A percentile compares a stretch with the other conserved stretches of the same genome.
These are phyloP conservation scores for Drosophila meridionalis DNA, from an alignment of 2,888 invertebrate genomes.

Conservation along the genomic window DNA sequence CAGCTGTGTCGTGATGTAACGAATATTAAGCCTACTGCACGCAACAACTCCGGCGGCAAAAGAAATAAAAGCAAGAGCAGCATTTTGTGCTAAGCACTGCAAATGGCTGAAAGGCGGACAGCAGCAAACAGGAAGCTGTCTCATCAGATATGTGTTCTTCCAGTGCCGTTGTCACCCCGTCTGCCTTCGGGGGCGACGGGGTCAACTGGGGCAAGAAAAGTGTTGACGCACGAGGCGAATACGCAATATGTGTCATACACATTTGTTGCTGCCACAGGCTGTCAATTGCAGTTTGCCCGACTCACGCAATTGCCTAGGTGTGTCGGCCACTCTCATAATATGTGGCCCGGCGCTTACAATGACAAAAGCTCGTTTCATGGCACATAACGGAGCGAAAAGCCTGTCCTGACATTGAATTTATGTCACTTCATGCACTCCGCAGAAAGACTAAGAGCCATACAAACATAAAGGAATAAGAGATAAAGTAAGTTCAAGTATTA, in stretches of 20 bases:
- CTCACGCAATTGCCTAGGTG: conserved; percentile 61
- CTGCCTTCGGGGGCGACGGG: background rate
- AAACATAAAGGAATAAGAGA: background rate
- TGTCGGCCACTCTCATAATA: conserved; percentile 18
- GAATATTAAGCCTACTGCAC: conserved; percentile 19
- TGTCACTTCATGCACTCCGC: background rate
- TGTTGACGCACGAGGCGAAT: conserved; percentile 60
- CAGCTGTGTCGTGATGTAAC: conserved; percentile 21
- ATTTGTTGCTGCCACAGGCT: conserved; percentile 25
- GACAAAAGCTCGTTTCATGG: background rate
- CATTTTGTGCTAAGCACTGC: conserved; percentile 55
- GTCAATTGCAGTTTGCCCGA: conserved; percentile 70
- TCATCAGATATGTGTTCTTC: conserved; percentile 22
- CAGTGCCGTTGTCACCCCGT: conserved; percentile 13
- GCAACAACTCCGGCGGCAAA: background rate
- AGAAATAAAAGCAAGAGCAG: conserved; percentile 29
- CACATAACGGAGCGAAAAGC: background rate
- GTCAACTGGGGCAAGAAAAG: conserved; percentile 14
- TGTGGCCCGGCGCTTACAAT: conserved; percentile 12
- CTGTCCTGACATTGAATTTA: conserved; percentile 1
- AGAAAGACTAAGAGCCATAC: too few relatives aligned
- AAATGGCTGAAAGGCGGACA: conserved; percentile 47
- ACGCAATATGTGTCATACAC: conserved; percentile 53
- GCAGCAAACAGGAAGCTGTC: conserved; percentile 23
- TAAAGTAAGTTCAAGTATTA: background rate